Percentiles rank a stretch among this genome's conserved stretches.
These are phyloP conservation scores for Nyctalus aviator DNA, from an alignment of 2,797 vertebrate species.

Conservation along the genomic window DNA sequence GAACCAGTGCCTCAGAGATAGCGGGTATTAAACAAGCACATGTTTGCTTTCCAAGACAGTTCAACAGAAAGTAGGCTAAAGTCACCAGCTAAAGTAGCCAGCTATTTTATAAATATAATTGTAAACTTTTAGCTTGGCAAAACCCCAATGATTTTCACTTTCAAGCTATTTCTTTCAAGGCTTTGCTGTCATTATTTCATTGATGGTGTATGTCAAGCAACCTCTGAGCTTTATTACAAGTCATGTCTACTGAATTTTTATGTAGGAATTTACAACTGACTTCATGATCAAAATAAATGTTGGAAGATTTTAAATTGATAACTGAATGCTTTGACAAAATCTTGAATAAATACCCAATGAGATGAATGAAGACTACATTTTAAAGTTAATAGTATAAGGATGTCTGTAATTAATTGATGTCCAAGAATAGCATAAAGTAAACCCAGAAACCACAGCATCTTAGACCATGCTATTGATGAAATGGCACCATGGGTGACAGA, in stretches of 20 bases:
- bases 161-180: background rate
- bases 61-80: background rate
- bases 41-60: background rate
- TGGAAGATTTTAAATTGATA: conserved; percentile 30
- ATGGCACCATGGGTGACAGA: background rate
- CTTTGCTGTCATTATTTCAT: background rate
- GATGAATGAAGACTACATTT: background rate
- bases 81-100: background rate
- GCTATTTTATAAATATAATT: background rate
- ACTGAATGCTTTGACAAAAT: background rate
- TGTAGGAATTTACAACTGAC: background rate
- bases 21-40: background rate
- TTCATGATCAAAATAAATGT: background rate
- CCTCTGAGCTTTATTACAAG: background rate
- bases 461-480: background rate
- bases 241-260: background rate
- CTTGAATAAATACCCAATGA: background rate
- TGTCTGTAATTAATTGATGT: background rate
- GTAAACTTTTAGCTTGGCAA: background rate
- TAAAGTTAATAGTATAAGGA: background rate
- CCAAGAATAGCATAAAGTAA: background rate
- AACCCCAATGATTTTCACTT: background rate
- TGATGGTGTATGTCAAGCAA: background rate
- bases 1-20: conserved; percentile 10
- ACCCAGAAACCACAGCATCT: background rate